Conservation (phyloP, 2,888 invertebrate species). For the Oxytorus armatus region DNA sequence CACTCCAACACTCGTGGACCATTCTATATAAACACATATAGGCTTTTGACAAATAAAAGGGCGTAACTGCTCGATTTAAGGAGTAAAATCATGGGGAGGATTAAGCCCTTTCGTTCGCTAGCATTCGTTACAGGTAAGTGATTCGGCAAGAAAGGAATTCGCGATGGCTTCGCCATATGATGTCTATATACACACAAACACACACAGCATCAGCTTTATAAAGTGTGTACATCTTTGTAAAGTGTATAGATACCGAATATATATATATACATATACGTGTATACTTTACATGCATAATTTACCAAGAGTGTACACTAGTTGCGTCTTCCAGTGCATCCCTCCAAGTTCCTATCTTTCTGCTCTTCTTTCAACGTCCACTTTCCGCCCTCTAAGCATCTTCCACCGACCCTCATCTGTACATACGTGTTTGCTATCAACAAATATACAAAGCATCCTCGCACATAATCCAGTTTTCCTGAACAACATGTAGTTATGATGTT, state of each 20-base stretch:
- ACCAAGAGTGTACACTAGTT: slow-evolving; percentile 76
- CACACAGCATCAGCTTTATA: slow-evolving; percentile 17
- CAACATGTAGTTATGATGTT: background rate
- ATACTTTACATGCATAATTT: slow-evolving; percentile 61
- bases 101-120: slow-evolving; percentile 9
- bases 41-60: background rate
- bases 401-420: background rate
- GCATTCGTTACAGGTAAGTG: slow-evolving; percentile 37
- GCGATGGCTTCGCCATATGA: slow-evolving; percentile 30
- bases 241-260: background rate
- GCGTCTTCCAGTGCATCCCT: slow-evolving; percentile 68
- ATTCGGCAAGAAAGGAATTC: slow-evolving; percentile 73
- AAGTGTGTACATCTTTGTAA: slow-evolving; percentile 40
- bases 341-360: slow-evolving; percentile 13
- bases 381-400: slow-evolving; percentile 16
- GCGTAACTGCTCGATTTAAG: background rate
- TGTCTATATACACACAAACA: slow-evolving; percentile 44
- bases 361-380: slow-evolving; percentile 40
- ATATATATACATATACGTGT: slow-evolving; percentile 9
- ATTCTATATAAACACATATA: background rate
- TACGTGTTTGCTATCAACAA: slow-evolving; percentile 36
- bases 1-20: slow-evolving; percentile 66
- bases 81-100: background rate
- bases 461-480: background rate
- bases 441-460: slow-evolving; percentile 7